Conservation (phyloP, 2,113 vertebrate genomes). For the Struthio camelus region DNA sequence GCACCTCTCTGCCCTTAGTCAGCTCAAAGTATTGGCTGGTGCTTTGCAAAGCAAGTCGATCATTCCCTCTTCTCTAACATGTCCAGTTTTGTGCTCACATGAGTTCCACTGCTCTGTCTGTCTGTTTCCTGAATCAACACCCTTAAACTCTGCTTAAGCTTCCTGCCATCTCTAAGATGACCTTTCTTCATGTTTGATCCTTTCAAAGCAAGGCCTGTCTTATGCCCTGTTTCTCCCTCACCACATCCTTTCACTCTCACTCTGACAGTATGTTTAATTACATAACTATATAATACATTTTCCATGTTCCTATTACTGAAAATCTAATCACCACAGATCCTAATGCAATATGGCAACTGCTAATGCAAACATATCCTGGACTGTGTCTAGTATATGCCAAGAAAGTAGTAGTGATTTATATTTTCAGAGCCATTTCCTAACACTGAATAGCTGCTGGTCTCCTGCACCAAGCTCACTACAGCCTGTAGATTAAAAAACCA, state of each 20-base stretch:
- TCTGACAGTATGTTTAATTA: slow-evolving; percentile 39
- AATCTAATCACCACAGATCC: slow-evolving; percentile 54
- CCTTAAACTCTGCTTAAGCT: slow-evolving; percentile 15
- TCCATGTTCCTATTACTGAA: slow-evolving; percentile 25
- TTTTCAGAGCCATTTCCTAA: slow-evolving; percentile 15
- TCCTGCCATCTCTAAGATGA: slow-evolving; percentile 3
- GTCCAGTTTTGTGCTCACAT: background rate
- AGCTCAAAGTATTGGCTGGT: background rate
- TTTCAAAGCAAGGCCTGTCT: background rate
- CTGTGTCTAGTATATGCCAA: background rate
- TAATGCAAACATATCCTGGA: slow-evolving; percentile 47
- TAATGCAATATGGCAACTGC: slow-evolving; percentile 58
- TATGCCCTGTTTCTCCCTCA: background rate
- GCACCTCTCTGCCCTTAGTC: background rate
- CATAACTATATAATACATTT: slow-evolving; percentile 34
- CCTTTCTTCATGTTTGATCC: background rate
- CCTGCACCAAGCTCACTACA: background rate
- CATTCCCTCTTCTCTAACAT: accelerated
- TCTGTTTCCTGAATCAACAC: background rate
- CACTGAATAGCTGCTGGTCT: background rate
- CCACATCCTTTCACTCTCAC: background rate
- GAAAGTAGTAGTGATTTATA: background rate
- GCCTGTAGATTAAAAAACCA: background rate
- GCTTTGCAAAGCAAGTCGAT: background rate
- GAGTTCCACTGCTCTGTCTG: background rate